Evolutionary conservation across 2,888 invertebrate species (phyloP).

Genomic region (Caenorhabditis drosophilae): DNA sequence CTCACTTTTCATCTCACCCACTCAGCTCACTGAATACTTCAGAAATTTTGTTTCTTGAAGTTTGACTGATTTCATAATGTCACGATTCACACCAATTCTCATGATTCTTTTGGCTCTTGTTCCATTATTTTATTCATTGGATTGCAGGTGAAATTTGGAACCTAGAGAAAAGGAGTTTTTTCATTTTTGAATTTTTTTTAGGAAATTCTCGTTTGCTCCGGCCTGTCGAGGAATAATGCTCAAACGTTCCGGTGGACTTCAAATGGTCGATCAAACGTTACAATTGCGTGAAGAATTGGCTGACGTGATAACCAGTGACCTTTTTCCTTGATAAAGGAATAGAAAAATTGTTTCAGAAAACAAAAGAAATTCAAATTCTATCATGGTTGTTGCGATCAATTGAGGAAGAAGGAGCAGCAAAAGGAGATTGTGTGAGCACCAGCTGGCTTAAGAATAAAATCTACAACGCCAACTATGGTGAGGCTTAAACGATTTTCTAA

Average conservation of each 20-base stretch:
- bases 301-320: too few relatives aligned
- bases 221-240: constrained; percentile 61
- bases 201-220: constrained; percentile 62
- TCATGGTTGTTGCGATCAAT: constrained; percentile 16
- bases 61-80: constrained; percentile 12
- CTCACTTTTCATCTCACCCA: constrained; percentile 35
- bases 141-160: constrained; percentile 36
- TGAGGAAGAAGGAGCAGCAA: constrained; percentile 33
- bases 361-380: constrained; percentile 18
- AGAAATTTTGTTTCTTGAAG: neutral
- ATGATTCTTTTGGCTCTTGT: constrained; percentile 40
- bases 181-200: constrained; percentile 11
- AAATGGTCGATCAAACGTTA: constrained; percentile 2
- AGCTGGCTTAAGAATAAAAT: constrained; percentile 28
- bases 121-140: constrained; percentile 34
- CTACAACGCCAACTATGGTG: constrained; percentile 22
- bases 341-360: constrained; percentile 17
- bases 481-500: too few relatives aligned
- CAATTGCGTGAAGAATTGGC: too few relatives aligned
- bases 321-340: too few relatives aligned
- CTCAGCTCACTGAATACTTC: too few relatives aligned
- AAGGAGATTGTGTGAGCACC: constrained; percentile 28
- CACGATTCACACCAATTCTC: constrained; percentile 31
- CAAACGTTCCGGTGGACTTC: constrained; percentile 44
- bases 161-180: neutral